A percentile compares a stretch with the other conserved stretches of the same genome.
These are phyloP conservation scores for Plusia festucae DNA, from an alignment of 2,888 invertebrate species.

Conservation along the genomic window DNA sequence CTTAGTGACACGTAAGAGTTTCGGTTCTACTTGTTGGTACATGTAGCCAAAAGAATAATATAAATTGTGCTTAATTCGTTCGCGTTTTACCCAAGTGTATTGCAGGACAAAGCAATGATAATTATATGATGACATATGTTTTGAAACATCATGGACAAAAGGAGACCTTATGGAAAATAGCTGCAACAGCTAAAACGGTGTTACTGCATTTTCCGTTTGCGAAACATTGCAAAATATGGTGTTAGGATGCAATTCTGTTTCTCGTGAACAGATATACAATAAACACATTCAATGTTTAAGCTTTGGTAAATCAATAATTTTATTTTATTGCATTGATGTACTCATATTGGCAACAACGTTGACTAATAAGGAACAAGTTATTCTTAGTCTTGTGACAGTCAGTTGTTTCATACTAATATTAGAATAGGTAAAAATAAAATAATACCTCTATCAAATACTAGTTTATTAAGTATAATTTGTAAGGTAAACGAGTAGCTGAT, in stretches of 20 bases:
- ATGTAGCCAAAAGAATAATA: too few relatives aligned
- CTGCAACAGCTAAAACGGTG: slow-evolving; percentile 5
- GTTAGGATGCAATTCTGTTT: slow-evolving; percentile 36
- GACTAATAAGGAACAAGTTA: too few relatives aligned
- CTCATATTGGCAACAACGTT: neutral
- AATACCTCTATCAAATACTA: too few relatives aligned
- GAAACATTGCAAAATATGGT: slow-evolving; percentile 42
- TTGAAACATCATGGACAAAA: slow-evolving; percentile 30
- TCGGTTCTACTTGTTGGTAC: too few relatives aligned
- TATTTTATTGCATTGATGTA: neutral
- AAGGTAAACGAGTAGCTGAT: neutral
- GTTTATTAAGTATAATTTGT: too few relatives aligned
- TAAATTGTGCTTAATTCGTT: neutral
- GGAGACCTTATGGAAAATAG: slow-evolving; percentile 20
- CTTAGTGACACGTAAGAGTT: too few relatives aligned
- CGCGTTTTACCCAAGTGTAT: neutral
- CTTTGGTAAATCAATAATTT: slow-evolving; percentile 1
- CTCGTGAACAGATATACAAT: neutral
- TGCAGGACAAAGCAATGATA: slow-evolving; percentile 28
- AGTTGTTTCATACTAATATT: too few relatives aligned
- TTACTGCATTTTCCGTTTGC: slow-evolving; percentile 38
- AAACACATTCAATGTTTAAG: neutral
- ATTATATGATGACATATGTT: slow-evolving; percentile 29
- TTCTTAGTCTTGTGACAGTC: too few relatives aligned
- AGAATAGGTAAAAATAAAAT: too few relatives aligned